Evolutionary conservation across 35 echinoderm and acorn worm species (phyloP).

Genomic region (Lytechinus variegatus): DNA sequence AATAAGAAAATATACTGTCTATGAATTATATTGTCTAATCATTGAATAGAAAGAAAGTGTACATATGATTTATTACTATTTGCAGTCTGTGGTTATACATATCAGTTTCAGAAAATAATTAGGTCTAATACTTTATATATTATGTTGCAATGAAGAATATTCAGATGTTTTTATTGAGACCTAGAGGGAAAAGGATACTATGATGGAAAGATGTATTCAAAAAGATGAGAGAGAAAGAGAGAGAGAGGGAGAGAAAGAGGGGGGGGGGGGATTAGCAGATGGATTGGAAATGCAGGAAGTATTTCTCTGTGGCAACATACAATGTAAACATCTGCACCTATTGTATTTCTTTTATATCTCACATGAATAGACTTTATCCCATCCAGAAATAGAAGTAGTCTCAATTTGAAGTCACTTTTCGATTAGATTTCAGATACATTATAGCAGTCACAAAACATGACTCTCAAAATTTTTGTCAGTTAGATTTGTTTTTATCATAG

Average conservation of each 20-base stretch:
- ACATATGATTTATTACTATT: background rate
- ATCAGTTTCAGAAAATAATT: background rate
- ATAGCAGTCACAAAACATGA: background rate
- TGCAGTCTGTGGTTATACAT: no score
- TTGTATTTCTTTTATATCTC: conserved; percentile 28
- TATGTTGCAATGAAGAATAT: no score
- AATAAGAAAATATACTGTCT: background rate
- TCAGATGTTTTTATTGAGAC: no score
- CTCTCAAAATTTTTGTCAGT: background rate
- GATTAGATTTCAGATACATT: background rate
- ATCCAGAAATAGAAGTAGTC: conserved; percentile 24
- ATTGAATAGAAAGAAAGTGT: background rate
- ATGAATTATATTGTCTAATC: background rate
- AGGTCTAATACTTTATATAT: background rate
- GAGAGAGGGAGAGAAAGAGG: background rate
- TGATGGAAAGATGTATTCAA: background rate
- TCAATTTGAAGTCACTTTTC: background rate
- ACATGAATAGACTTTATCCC: conserved; percentile 24
- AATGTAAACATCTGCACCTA: conserved; percentile 42
- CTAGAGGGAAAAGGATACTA: no score
- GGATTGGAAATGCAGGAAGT: conserved; percentile 31
- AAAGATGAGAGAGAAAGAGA: background rate
- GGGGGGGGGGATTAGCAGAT: background rate
- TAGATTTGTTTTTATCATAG: background rate
- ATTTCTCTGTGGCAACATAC: background rate